These are phyloP conservation scores for Salminus brasiliensis DNA, from an alignment of 2,113 vertebrate species.

Conservation along the genomic window DNA sequence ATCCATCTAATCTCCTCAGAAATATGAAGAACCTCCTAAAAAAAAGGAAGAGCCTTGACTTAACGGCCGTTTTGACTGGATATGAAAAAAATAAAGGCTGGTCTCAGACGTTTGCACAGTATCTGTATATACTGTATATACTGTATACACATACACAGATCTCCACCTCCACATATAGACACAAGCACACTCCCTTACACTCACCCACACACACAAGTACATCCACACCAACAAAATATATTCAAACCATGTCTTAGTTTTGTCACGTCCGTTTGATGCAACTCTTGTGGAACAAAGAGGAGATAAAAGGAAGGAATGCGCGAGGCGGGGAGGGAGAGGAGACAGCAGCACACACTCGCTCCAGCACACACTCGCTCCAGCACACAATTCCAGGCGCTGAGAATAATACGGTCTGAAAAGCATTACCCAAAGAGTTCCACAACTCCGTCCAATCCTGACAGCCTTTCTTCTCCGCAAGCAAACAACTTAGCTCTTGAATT, in stretches of 20 bases:
- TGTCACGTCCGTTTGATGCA: constrained; percentile 47
- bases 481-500: constrained; percentile 33
- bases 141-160: too few relatives aligned
- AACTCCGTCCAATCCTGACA: constrained; percentile 44
- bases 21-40: too few relatives aligned
- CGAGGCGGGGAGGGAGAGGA: constrained; percentile 17
- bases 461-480: constrained; percentile 30
- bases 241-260: constrained; percentile 43
- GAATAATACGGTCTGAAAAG: constrained; percentile 56
- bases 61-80: too few relatives aligned
- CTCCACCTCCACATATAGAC: neutral
- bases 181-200: constrained; percentile 7
- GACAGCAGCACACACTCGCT: constrained; percentile 2
- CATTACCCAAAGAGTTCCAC: constrained; percentile 48
- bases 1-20: too few relatives aligned
- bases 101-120: too few relatives aligned
- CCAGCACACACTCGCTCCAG: constrained; percentile 20
- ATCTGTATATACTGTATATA: too few relatives aligned
- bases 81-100: too few relatives aligned
- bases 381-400: constrained; percentile 39
- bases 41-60: too few relatives aligned
- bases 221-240: constrained; percentile 11
- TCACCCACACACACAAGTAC: constrained; percentile 1
- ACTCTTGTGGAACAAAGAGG: constrained; percentile 52
- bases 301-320: constrained; percentile 44